These are phyloP conservation scores for Cephalopholis sonnerati DNA, from an alignment of 2,113 vertebrate genomes.

Conservation along the genomic window DNA sequence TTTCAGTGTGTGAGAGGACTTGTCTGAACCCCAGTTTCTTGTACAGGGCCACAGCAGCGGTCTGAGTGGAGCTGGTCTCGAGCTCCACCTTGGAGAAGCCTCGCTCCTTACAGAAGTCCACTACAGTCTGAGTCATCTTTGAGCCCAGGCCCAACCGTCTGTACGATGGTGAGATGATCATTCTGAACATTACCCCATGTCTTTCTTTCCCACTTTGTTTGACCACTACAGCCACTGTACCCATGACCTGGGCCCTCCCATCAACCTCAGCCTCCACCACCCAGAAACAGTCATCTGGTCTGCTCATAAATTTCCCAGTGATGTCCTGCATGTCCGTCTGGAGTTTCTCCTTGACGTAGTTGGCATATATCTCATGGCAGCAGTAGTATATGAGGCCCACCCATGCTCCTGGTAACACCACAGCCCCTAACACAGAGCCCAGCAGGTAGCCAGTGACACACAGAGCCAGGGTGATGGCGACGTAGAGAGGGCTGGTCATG, in stretches of 20 bases:
- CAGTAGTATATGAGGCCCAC: constrained; percentile 73
- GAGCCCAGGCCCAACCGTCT: constrained; percentile 75
- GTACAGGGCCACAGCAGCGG: constrained; percentile 74
- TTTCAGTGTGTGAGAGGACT: constrained; percentile 5
- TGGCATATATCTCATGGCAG: constrained; percentile 60
- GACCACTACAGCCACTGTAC: constrained; percentile 75
- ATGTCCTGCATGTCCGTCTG: constrained; percentile 81
- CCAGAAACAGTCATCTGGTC: constrained; percentile 79
- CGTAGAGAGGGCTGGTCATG: constrained; percentile 66
- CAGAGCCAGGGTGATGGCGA: constrained; percentile 64
- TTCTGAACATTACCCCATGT: constrained; percentile 74
- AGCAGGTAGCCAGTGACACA: constrained; percentile 57
- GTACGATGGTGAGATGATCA: constrained; percentile 70
- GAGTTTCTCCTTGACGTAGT: constrained; percentile 58
- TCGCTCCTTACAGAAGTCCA: constrained; percentile 77
- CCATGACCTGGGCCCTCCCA: constrained; percentile 66
- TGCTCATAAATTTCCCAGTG: constrained; percentile 60
- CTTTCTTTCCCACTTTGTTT: constrained; percentile 52
- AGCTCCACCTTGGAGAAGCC: constrained; percentile 77
- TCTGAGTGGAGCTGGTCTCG: constrained; percentile 72
- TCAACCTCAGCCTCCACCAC: constrained; percentile 76
- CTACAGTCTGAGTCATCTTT: constrained; percentile 61
- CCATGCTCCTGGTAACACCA: constrained; percentile 67
- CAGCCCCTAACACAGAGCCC: constrained; percentile 49
- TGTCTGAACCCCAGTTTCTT: constrained; percentile 74